phyloP scores from a whole-genome alignment of 2,113 vertebrate species.

The Lathamus discolor region DNA sequence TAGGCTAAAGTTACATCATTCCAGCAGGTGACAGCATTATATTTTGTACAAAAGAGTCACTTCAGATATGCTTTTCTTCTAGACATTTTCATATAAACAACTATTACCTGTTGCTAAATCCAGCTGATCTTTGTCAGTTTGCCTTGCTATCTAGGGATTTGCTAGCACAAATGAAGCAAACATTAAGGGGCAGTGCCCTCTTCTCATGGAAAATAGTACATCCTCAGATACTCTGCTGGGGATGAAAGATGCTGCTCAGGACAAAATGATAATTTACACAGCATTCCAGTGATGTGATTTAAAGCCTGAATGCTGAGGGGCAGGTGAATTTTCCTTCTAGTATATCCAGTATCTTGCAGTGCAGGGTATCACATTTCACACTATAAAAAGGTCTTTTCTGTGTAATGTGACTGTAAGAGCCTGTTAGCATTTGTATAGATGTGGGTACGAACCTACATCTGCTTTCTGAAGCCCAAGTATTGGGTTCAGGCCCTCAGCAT shows the following conservation, averaged over 20 bases:
- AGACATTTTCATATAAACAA: background rate
- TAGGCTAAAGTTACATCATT: background rate
- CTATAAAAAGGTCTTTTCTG: background rate
- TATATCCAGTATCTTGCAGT: background rate
- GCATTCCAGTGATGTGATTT: background rate
- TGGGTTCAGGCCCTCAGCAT: background rate
- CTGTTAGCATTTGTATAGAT: background rate
- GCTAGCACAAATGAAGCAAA: background rate
- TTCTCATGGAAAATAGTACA: background rate
- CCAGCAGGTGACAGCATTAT: background rate
- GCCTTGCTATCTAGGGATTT: background rate
- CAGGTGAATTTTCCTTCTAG: background rate
- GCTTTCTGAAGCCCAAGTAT: background rate
- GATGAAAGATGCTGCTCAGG: background rate
- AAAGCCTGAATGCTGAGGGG: background rate
- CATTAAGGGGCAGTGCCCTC: background rate
- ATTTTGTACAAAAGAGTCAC: background rate
- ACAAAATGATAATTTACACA: background rate
- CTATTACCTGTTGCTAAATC: background rate
- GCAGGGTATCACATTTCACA: background rate
- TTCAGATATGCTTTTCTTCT: background rate
- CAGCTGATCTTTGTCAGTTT: conserved; percentile 4
- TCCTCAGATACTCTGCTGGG: background rate
- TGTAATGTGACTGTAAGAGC: background rate
- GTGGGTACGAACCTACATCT: background rate